Evolutionary conservation across 2,888 invertebrate species (phyloP).

Genomic region (Tenthredo amoena): DNA sequence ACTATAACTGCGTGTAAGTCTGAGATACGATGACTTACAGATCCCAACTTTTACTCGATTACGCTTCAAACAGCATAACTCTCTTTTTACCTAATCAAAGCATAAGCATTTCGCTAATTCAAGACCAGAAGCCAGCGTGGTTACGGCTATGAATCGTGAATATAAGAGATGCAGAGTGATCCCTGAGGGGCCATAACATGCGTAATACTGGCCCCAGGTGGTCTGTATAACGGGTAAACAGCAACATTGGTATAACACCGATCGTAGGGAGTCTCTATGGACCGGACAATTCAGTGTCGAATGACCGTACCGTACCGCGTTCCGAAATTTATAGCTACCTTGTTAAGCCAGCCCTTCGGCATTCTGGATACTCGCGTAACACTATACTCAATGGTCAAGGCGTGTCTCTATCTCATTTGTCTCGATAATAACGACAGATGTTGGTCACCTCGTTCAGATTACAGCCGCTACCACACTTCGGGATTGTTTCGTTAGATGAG

Average conservation of each 20-base stretch:
- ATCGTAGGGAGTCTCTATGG: constrained; percentile 12
- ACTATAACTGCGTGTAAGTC: no score
- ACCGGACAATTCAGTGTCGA: constrained; percentile 45
- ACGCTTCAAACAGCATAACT: neutral
- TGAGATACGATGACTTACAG: neutral
- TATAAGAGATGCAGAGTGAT: constrained; percentile 13
- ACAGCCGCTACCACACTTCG: neutral
- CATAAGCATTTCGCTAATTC: constrained; percentile 42
- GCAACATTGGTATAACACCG: neutral
- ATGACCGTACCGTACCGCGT: constrained; percentile 25
- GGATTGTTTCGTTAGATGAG: neutral
- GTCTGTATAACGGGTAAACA: constrained; percentile 31
- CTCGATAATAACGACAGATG: constrained; percentile 52
- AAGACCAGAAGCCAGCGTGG: constrained; percentile 23
- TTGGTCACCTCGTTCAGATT: constrained; percentile 45
- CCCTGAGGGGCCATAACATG: constrained; percentile 32
- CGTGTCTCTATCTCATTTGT: constrained; percentile 64
- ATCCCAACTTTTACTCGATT: neutral
- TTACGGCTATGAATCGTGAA: constrained; percentile 21
- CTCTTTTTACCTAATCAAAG: constrained; percentile 20
- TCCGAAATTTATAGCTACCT: constrained; percentile 50
- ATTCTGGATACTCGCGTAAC: constrained; percentile 73
- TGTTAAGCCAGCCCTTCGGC: constrained; percentile 54
- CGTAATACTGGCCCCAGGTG: constrained; percentile 42
- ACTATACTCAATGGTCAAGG: constrained; percentile 75